Percentiles rank a stretch among this genome's conserved stretches.
Evolutionary conservation across 2,797 vertebrate genomes (phyloP).

Genomic region (Ptychadena robeensis): DNA sequence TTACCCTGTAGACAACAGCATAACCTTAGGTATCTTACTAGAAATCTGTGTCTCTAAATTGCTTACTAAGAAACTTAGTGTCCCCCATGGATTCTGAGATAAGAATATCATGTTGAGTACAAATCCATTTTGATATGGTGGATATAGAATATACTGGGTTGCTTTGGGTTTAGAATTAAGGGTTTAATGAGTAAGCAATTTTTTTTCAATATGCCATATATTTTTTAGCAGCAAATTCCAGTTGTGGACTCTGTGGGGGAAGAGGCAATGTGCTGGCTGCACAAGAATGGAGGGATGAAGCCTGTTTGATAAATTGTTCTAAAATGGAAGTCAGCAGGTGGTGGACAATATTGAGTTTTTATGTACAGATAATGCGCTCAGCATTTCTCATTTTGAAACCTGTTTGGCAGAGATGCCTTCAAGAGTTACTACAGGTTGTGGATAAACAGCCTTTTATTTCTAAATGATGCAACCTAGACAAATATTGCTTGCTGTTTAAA

Average conservation of each 20-base stretch:
- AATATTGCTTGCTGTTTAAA: not conserved
- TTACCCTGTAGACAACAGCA: no score
- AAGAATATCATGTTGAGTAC: no score
- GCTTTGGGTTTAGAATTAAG: not conserved
- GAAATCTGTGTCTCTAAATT: no score
- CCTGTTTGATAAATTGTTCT: conserved; percentile 6
- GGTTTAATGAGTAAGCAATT: no score
- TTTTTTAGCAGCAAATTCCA: not conserved
- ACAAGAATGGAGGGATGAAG: not conserved
- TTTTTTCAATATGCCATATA: not conserved
- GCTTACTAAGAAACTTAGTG: no score
- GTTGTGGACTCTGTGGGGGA: not conserved
- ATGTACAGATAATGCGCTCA: conserved; percentile 2
- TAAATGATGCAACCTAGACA: not conserved
- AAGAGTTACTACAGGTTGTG: not conserved
- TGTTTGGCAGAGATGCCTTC: not conserved
- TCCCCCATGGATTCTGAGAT: no score
- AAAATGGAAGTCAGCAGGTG: conserved; percentile 13
- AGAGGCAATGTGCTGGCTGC: not conserved
- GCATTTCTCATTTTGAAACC: not conserved
- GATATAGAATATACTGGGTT: no score
- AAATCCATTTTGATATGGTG: no score
- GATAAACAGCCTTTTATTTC: no score
- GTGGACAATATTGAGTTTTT: not conserved
- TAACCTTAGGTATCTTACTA: no score